Percentiles rank a stretch among this genome's conserved stretches.
phyloP scores from a whole-genome alignment of 35 echinoderm and acorn worm genomes.

The Lytechinus variegatus region DNA sequence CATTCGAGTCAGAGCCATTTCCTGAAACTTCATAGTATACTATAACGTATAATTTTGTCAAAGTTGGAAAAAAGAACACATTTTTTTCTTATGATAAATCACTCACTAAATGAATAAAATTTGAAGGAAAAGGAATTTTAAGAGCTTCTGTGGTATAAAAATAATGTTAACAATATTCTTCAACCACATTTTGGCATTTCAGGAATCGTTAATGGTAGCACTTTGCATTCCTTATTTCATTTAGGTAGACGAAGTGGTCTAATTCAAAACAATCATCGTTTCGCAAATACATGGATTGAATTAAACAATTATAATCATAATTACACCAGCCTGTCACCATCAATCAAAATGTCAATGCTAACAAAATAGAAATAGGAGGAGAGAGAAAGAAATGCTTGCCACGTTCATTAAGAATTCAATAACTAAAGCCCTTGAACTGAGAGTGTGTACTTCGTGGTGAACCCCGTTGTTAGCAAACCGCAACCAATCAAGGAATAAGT shows the following conservation, averaged over 20 bases:
- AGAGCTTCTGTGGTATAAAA: background rate
- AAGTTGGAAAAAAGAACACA: too few species aligned
- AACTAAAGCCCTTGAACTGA: background rate
- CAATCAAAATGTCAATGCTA: background rate
- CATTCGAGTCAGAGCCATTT: too few species aligned
- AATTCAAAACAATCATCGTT: background rate
- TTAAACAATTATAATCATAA: constrained; percentile 15
- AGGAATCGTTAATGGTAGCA: background rate
- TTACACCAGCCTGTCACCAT: background rate
- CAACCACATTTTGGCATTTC: background rate
- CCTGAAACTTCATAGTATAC: too few species aligned
- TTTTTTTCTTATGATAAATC: background rate
- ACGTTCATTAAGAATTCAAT: background rate
- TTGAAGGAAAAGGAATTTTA: background rate
- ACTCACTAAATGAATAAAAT: background rate
- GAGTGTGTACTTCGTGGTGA: background rate
- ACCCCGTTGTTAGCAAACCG: background rate
- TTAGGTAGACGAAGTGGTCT: background rate
- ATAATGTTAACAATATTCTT: background rate
- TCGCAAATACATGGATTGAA: background rate
- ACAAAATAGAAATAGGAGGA: background rate
- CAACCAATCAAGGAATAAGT: background rate
- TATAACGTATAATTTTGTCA: too few species aligned
- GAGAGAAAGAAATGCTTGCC: background rate
- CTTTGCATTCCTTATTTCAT: background rate